Base-by-base conservation (phyloP, 2,888 invertebrate genomes). In the Pandemis heparana region DNA sequence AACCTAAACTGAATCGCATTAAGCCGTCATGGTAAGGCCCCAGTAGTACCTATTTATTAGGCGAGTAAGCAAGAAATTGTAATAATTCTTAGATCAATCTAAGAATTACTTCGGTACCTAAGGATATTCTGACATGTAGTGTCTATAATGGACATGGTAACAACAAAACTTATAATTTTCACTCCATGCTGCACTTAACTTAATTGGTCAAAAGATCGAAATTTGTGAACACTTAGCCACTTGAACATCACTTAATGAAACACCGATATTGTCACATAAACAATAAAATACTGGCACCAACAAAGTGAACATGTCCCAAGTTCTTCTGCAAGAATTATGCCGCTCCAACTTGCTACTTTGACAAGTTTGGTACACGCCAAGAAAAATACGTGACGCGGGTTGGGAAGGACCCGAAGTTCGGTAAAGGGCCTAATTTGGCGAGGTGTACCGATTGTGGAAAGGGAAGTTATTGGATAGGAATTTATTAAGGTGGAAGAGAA, bases 371-470 rank as follows among this genome's bases (percentile, higher is more conserved):
- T 78, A 74, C 76, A 79, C 83, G 81, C 81, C 81, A 67, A 80
- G 80, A 82, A 83, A 84, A 80, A 77, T 83, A 85, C 86, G 85
- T 84, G 85, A 82, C 77, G 71, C 39, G 80, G 73, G 78, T 80
- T 77, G 76, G 74, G 80, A 81, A 79, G 75, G 76, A 62, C 59
- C 62, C 48, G 41, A 77, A 81, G 79, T 78, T 82, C 72, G 65
- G 76, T 69, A 64, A 76, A 76, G 77, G 77, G 77, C 74, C 78
- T 78, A 81, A 82, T 83, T 83, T 81, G 80, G 80, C 64, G 75
- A 76, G 80, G 69, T 65, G 59, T 74, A 70, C 65, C 65, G 38
- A 60, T 60, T 63, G 68, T 59, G 32, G 68, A 48, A 38, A 41
- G 48, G 60, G 60, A 73, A 69, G 63, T 69, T 73, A 73, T 73